phyloP scores from a whole-genome alignment of 2,888 invertebrate species.

The Erebia palarica region DNA sequence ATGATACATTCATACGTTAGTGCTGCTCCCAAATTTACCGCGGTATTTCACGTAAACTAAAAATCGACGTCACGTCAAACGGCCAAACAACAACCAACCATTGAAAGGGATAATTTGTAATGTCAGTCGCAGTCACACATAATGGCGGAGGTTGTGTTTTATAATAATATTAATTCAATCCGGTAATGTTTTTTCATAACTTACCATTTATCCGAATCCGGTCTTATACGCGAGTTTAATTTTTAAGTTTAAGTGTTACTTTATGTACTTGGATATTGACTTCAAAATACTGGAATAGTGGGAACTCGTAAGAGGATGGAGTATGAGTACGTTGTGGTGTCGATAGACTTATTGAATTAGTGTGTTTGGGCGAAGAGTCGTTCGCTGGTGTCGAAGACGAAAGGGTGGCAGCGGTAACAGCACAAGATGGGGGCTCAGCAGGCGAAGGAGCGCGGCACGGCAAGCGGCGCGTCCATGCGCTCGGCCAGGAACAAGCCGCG shows the following conservation, averaged over 20 bases:
- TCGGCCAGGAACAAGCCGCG: slow-evolving; percentile 89
- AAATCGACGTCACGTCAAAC: no score
- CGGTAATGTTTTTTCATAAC: slow-evolving; percentile 53
- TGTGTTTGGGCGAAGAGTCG: slow-evolving; percentile 48
- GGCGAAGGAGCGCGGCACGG: slow-evolving; percentile 93
- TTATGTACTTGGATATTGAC: slow-evolving; percentile 27
- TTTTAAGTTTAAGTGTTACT: slow-evolving; percentile 18
- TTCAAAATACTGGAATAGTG: slow-evolving; percentile 29
- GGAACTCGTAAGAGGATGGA: slow-evolving; percentile 49
- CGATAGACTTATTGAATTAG: slow-evolving; percentile 65
- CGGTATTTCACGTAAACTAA: no score
- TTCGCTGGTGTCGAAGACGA: slow-evolving; percentile 82
- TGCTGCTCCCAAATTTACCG: no score
- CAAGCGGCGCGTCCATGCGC: slow-evolving; percentile 88
- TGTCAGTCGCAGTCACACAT: slow-evolving; percentile 50
- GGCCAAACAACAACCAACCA: no score
- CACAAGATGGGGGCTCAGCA: slow-evolving; percentile 94
- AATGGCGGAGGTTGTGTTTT: slow-evolving; percentile 77
- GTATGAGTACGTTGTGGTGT: slow-evolving; percentile 54
- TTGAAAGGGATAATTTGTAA: no score
- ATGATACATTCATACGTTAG: no score
- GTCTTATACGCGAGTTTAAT: slow-evolving; percentile 40
- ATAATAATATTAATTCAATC: slow-evolving; percentile 51
- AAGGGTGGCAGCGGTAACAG: slow-evolving; percentile 80
- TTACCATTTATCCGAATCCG: no score